phyloP scores from a whole-genome alignment of 2,797 vertebrate genomes.

The Propithecus perrieri region DNA sequence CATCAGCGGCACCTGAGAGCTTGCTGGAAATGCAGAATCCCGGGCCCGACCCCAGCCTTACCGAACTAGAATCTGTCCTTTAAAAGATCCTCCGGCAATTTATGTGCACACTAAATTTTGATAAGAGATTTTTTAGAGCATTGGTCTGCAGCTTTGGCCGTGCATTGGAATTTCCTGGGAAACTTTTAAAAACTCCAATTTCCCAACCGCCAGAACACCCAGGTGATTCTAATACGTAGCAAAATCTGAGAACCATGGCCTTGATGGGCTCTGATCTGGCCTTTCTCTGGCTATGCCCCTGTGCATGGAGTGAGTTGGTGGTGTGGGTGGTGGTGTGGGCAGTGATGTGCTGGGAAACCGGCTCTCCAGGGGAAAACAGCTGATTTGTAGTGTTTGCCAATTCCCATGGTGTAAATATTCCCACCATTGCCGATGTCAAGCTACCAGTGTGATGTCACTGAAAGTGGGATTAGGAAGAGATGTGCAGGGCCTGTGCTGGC shows the following conservation, averaged over 20 bases:
- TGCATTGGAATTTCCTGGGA: neutral
- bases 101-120: neutral
- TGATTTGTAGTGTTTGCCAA: neutral
- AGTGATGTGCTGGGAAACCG: neutral
- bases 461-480: neutral
- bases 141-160: neutral
- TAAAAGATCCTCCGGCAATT: neutral
- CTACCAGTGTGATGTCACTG: neutral
- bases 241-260: neutral
- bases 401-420: neutral
- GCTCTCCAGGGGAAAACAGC: neutral
- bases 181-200: neutral
- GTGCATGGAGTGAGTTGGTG: neutral
- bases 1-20: neutral
- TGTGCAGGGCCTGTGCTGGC: neutral
- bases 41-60: neutral
- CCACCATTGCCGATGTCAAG: neutral
- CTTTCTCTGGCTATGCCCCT: neutral
- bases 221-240: neutral
- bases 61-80: neutral
- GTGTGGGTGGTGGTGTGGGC: no score
- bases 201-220: neutral
- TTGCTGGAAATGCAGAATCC: neutral
- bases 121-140: neutral
- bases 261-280: neutral